Evolutionary conservation across 1,140 invertebrate genomes (phyloP), one percentile per base, ranked within the genome.

Genomic region (Orussus abietinus): DNA sequence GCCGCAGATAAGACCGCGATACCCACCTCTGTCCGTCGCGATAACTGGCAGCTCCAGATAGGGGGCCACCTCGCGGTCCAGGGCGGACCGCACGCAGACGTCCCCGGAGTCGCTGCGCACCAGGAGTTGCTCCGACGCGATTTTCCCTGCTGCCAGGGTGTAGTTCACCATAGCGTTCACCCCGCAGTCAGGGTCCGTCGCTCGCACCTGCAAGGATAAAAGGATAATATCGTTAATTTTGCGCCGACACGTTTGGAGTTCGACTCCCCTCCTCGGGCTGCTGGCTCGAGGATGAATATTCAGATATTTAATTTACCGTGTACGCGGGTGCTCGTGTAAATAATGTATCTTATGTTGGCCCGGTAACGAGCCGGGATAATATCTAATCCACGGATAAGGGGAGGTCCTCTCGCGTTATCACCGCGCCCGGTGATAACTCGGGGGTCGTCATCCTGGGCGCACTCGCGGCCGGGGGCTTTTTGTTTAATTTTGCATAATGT

Each of bases 111-210:
- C 81, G 7, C 86, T 81, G 37, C 84, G 82, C 11, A 96, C 82
- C 38, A 80, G 74, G 62, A 97, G 92, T 54, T 88, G 83, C 4
- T 81, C 77, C 22, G 77, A 68, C 21, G 79, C 80, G 14, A 78
- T 77, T 38, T 79, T 77, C 30, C 78, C 80, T 22, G 88, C 83
- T 9, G 85, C 85, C 29, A 96, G 72, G 0, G 90, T 93, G 74
- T 97, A 98, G 70, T 90, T 92, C 15, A 98, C 88, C 70, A 92
- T 84, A 1, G 92, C 88, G 70, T 97, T 96, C 5, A 94, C 85
- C 10, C 93, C 93, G 57, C 91, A 92, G 73, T 98, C 95, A 2
- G 88, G 85, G 74, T 98, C 95, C 18, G 85, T 90, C 0, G 95
- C 94, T 38, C 87, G 88, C 35, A 96, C 89, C 93, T 95, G 79